Evolutionary conservation across 2,113 vertebrate species (phyloP).

Genomic region (Hemicordylus capensis): DNA sequence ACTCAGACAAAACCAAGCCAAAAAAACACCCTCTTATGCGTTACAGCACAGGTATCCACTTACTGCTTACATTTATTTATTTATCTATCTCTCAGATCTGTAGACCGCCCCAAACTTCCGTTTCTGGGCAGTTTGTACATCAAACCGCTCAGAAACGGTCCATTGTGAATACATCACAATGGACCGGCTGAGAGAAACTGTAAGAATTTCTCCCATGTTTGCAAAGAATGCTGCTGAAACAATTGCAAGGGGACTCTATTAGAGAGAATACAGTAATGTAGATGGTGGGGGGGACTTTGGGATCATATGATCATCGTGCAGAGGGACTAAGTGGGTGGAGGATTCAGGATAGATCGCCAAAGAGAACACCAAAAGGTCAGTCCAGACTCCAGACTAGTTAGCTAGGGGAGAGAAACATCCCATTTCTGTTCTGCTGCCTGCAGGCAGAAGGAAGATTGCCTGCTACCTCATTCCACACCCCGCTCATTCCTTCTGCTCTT

Average conservation of each 20-base stretch:
- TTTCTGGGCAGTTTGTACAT: too few relatives aligned
- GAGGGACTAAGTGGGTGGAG: constrained; percentile 67
- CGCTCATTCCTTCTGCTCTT: constrained; percentile 65
- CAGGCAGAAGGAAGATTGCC: constrained; percentile 69
- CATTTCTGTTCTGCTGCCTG: constrained; percentile 50
- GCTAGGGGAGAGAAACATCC: constrained; percentile 68
- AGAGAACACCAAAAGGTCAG: constrained; percentile 46
- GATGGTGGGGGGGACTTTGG: not conserved
- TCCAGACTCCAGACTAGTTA: constrained; percentile 74
- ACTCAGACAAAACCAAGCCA: not conserved
- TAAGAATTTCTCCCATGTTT: not conserved
- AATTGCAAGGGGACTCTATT: constrained; percentile 71
- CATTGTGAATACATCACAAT: too few relatives aligned
- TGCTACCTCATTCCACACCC: constrained; percentile 65
- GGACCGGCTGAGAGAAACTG: constrained; percentile 41
- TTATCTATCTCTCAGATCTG: too few relatives aligned
- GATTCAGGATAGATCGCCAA: constrained; percentile 55
- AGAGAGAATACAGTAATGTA: constrained; percentile 80
- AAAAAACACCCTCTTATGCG: too few relatives aligned
- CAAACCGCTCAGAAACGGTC: too few relatives aligned
- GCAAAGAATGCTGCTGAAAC: constrained; percentile 19
- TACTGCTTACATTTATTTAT: too few relatives aligned
- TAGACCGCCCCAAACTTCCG: too few relatives aligned
- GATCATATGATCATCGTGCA: constrained; percentile 69
- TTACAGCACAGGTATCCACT: too few relatives aligned